Evolutionary conservation across 2,113 vertebrate genomes (phyloP), one percentile per base, ranked within the genome.

Genomic region (Esox niger): DNA sequence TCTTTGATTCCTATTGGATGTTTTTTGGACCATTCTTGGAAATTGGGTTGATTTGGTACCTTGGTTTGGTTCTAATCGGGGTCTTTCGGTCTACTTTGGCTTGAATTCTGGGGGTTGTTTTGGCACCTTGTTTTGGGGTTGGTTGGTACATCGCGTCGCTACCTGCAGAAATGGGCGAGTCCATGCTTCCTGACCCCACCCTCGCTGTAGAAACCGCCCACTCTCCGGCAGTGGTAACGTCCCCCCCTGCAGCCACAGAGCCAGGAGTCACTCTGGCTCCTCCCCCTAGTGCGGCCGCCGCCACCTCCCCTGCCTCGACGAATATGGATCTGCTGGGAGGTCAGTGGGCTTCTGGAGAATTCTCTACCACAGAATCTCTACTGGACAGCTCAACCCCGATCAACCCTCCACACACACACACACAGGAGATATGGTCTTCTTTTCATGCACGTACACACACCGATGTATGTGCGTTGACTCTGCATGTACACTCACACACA

Each of bases 291-390:
- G 76, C 93, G 83, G 69, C 94, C 79, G 80, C 93, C 68, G 87
- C 93, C 86, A 78, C 88, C 65, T 85, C 92, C 85, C 78, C 94
- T 78, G 91, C 84, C 43, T 76, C 87, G 78, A 47, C 94, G 85
- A 96, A 96, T 74, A 89, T 95, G 90, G 95, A 98, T 93, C 95
- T 99, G 86, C 95, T 99, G 81, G 97, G 97, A 99, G 97, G 97
- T 99, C 94, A 96, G 97, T 99, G 79, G 74, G 77, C 75, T 84
- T 87, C 82, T 79, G 76, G 79, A 84, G 80, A 75, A 83, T 86
- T 84, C 81, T 83, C 70, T 77, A 68, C 31, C 35, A 76, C 78
- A 84, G 87, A 86, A 87, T 87, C 73, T 67, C 80, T 87, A 86
- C 82, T 43, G 79, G 72, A 80, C 79, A 87, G 88, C 86, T 87